These are phyloP conservation scores for Gambusia yucatana DNA, from an alignment of 2,797 vertebrate species.

Conservation along the genomic window DNA sequence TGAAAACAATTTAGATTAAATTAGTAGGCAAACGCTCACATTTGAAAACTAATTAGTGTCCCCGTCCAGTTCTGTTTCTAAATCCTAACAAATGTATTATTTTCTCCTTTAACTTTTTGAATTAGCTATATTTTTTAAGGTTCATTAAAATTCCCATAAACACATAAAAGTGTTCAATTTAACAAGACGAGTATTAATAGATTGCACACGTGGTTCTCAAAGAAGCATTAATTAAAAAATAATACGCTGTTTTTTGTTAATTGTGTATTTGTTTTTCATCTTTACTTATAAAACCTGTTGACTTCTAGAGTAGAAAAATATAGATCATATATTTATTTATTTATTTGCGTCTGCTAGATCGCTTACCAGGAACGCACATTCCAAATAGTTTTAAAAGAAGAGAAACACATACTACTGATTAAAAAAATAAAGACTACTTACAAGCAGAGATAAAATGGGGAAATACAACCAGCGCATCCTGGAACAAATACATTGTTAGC, in stretches of 20 bases:
- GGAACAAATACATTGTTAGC: constrained; percentile 20
- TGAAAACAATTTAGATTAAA: background rate
- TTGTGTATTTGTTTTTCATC: background rate
- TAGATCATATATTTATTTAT: too few relatives aligned
- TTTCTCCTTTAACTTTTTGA: background rate
- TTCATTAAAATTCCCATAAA: background rate
- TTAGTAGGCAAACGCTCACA: background rate
- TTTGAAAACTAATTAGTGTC: background rate
- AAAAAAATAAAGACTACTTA: constrained; percentile 55
- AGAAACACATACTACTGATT: background rate
- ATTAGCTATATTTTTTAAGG: background rate
- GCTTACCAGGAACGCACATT: background rate
- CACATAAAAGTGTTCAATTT: background rate
- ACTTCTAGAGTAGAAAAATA: background rate
- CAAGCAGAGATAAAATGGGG: constrained; percentile 49
- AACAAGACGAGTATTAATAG: background rate
- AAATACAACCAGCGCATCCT: constrained; percentile 74
- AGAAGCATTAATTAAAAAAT: background rate
- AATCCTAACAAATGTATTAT: background rate
- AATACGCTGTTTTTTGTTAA: background rate
- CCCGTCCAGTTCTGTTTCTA: background rate
- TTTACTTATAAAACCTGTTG: background rate
- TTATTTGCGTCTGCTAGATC: background rate
- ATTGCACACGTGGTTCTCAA: background rate
- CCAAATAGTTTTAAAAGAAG: background rate